Conservation (phyloP, 2,797 vertebrate genomes). For the Streptopelia turtur region DNA sequence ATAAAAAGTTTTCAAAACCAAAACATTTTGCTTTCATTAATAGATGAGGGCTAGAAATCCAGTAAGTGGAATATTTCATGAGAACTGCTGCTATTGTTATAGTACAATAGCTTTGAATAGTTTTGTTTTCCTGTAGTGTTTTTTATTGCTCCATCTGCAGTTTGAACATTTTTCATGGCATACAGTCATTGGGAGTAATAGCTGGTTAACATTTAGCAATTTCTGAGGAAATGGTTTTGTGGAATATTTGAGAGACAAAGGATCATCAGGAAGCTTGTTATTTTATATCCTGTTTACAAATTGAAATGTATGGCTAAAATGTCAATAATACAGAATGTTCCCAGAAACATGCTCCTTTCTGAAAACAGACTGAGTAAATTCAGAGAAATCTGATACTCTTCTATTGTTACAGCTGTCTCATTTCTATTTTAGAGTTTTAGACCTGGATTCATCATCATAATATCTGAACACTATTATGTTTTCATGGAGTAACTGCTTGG, state of each 20-base stretch:
- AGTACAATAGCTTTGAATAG: constrained; percentile 7
- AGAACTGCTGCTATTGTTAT: constrained; percentile 19
- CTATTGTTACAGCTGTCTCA: background rate
- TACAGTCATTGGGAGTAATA: background rate
- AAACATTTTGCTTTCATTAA: constrained; percentile 9
- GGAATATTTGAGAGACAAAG: constrained; percentile 30
- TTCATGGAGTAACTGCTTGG: background rate
- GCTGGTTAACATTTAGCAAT: background rate
- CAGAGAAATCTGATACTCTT: background rate
- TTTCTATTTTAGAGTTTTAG: background rate
- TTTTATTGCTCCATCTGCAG: constrained; percentile 28
- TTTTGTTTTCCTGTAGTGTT: background rate
- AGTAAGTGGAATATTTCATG: background rate
- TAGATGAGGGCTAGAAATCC: background rate
- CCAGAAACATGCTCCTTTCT: background rate
- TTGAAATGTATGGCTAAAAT: background rate
- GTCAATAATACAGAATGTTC: background rate
- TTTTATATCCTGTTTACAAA: constrained; percentile 35
- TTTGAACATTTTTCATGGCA: background rate
- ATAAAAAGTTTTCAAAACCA: background rate
- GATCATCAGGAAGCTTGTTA: constrained; percentile 21
- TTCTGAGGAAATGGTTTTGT: constrained; percentile 15
- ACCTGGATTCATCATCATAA: background rate
- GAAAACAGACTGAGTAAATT: background rate
- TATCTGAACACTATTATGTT: background rate